phyloP scores from a whole-genome alignment of 2,797 vertebrate species.

The Chelon auratus region DNA sequence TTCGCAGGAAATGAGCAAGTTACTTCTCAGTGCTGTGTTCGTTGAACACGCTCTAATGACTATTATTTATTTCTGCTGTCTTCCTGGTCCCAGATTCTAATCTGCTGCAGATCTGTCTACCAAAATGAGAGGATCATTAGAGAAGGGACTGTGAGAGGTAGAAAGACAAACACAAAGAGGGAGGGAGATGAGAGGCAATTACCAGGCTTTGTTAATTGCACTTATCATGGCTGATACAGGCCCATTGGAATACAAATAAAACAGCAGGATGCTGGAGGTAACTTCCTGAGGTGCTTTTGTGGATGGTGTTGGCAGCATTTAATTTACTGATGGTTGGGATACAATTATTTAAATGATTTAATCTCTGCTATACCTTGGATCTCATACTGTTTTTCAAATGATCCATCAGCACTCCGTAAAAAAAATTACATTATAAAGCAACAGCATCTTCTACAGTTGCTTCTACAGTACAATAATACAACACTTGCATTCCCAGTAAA shows the following conservation, averaged over 20 bases:
- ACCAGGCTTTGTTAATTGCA: conserved; percentile 79
- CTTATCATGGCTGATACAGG: conserved; percentile 76
- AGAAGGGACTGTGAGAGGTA: conserved; percentile 32
- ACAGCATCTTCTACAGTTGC: conserved; percentile 54
- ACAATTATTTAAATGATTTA: conserved; percentile 67
- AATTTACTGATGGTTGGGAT: conserved; percentile 41
- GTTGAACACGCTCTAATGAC: conserved; percentile 77
- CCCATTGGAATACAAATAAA: conserved; percentile 65
- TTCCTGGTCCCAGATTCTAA: conserved; percentile 64
- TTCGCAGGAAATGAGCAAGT: conserved; percentile 70
- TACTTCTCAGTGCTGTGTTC: conserved; percentile 58
- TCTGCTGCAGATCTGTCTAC: conserved; percentile 69
- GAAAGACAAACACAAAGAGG: conserved; percentile 24
- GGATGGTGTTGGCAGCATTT: conserved; percentile 53
- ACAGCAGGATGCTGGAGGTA: conserved; percentile 50
- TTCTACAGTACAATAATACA: conserved; percentile 60
- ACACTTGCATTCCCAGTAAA: conserved; percentile 53
- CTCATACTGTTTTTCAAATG: conserved; percentile 54
- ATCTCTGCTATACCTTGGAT: conserved; percentile 64
- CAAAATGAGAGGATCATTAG: conserved; percentile 76
- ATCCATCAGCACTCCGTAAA: conserved; percentile 68
- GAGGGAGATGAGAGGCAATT: conserved; percentile 59
- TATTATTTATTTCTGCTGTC: conserved; percentile 83
- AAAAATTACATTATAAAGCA: conserved; percentile 70
- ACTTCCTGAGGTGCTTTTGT: conserved; percentile 20